Base-by-base conservation (phyloP, 1,140 invertebrate genomes). In the Lasioglossum albipes region DNA sequence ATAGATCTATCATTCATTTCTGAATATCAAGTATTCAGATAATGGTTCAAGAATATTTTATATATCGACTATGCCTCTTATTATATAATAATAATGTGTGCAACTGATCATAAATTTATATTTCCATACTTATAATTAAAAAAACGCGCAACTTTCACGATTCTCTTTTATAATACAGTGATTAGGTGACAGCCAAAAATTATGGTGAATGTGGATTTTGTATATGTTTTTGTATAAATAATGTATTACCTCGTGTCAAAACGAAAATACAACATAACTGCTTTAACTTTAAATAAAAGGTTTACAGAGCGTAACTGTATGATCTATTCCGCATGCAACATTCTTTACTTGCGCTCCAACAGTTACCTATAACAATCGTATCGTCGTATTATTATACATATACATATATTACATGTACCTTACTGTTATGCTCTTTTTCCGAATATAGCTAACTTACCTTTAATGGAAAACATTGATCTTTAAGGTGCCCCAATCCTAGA, bases 381-480 rank as follows among this genome's bases (percentile, higher is more conserved):
- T 52, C n/a, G 41, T 57, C 41, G 57, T 36, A 49, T 42, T 52
- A 27, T 75, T 18, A 49, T 45, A 10, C 13, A 13, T 49, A 49
- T 49, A 49, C 13, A 10, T 49, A 49, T 13, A 49, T 49, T 10
- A 49, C 45, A 49, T 70, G 52, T 52, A 72, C 36, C 73, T 64
- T 68, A 36, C 20, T 9, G 20, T 20, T 36, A 59, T 42, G 41
- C 54, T 79, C 27, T 42, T 65, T 41, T 72, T 42, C 18, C 57
- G 9, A 70, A 22, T 61, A 62, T 42, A 75, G 84, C 66, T 76
- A 76, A 84, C 82, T 91, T 93, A 97, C 96, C 95, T 96, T 97
- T 7, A 98, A 94, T 36, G 98, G 98, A 91, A 98, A 99, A 93
- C 94, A 96, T 90, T 99, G 98, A 92, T 98, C 96, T 72, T 96